Evolutionary conservation across 2,888 invertebrate species (phyloP), one percentile per base, ranked within the genome.

Genomic region (Acanthococcus lagerstroemiae): DNA sequence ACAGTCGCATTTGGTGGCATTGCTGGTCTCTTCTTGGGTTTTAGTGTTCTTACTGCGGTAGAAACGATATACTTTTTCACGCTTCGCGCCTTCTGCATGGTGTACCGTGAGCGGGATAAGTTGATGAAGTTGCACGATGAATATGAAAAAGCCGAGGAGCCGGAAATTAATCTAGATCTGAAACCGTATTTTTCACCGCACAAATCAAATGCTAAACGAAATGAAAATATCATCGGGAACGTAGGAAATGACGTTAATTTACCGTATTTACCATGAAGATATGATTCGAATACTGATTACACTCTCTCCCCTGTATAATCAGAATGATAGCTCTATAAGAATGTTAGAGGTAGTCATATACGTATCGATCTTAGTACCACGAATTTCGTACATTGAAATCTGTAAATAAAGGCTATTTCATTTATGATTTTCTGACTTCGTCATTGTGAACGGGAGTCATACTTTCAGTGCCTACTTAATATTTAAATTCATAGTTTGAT

Each of bases 51-150:
- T 55, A 79, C 78, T 69, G 75, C 72, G 15, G 74, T 76, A 7
- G 79, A 79, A 69, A 68, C 79, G 15, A 15, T 79, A 17, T 80
- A 79, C 69, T 77, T 71, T 65, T 69, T 71, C 52, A 72, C 72
- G 0, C 55, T 71, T 12, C 65, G 72, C 55, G 83, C 84, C 12
- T 83, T 81, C 69, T 86, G 85, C 72, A 81, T 84, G 74, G 79
- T 81, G 6, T 77, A 77, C 56, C 77, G 80, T 15, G 82, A 83
- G 72, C 75, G 75, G 0, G 67, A 78, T 50, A 76, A 77, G 67
- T 73, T 84, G 71, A 75, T 76, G 24, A 74, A 74, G 48, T 79
- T 83, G 66, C 78, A 79, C 25, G 76, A 75, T 0, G 79, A 80
- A 69, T 70, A 71, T 25, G 72, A 73, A 24, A 68, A 70, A 9